These are phyloP conservation scores for Argyra leucocephala DNA, from an alignment of 2,888 invertebrate species.

Conservation along the genomic window DNA sequence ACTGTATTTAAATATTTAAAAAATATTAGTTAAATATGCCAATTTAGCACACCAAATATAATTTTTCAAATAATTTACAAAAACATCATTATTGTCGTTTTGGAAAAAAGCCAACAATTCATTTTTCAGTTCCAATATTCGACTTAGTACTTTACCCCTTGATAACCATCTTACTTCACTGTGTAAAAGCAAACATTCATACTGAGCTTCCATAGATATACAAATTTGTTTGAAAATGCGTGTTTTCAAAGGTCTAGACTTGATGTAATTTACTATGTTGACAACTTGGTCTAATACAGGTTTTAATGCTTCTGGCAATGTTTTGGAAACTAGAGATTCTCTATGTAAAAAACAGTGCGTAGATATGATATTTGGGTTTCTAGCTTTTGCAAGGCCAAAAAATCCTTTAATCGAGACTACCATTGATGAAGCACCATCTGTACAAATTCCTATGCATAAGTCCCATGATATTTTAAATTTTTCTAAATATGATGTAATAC, in stretches of 20 bases:
- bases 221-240: conserved; percentile 9
- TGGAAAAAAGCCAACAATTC: too few relatives aligned
- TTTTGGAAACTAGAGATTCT: conserved; percentile 21
- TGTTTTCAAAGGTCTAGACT: conserved; percentile 6
- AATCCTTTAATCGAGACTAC: conserved; percentile 18
- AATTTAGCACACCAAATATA: too few relatives aligned
- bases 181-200: conserved; percentile 10
- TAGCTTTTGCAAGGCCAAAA: conserved; percentile 17
- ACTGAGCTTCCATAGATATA: conserved; percentile 7
- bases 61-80: too few relatives aligned
- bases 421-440: conserved; percentile 16
- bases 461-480: conserved; percentile 4
- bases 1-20: too few relatives aligned
- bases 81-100: too few relatives aligned
- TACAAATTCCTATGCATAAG: conserved; percentile 7
- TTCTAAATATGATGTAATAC: neutral
- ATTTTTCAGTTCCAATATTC: conserved; percentile 4
- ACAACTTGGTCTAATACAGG: conserved; percentile 10
- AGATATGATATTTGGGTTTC: conserved; percentile 18
- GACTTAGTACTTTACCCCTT: neutral
- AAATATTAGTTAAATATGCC: too few relatives aligned
- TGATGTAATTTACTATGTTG: neutral
- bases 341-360: conserved; percentile 19
- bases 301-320: conserved; percentile 7
- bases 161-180: too few relatives aligned